Conservation (phyloP, 37 sponge, comb jelly and placozoan species). For the Chondrilla cf. caribensis region DNA sequence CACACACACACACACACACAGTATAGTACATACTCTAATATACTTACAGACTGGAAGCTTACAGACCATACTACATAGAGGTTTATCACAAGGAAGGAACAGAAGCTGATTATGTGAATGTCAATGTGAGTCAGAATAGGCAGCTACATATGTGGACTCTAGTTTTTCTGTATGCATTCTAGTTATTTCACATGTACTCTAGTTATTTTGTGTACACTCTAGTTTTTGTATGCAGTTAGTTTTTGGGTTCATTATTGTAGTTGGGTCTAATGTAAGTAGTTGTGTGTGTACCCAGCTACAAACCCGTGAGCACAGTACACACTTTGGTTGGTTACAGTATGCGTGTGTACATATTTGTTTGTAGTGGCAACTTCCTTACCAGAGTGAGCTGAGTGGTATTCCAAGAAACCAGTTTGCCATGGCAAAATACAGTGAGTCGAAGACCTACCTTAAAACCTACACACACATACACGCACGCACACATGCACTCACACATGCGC, state of each 20-base stretch:
- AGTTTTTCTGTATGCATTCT: no score
- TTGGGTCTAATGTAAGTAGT: not conserved
- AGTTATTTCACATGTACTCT: no score
- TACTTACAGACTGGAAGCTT: not conserved
- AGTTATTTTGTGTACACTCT: no score
- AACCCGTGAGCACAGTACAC: no score
- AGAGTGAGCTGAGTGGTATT: not conserved
- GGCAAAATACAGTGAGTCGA: conserved; percentile 7
- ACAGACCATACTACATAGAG: conserved; percentile 35
- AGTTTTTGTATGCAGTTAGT: no score
- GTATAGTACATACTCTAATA: not conserved
- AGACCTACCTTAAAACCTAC: not conserved
- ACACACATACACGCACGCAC: no score
- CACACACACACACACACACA: not conserved
- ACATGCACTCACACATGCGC: no score
- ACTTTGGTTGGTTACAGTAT: no score
- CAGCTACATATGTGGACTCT: no score
- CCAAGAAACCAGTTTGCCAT: conserved; percentile 19
- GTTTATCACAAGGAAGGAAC: conserved; percentile 24
- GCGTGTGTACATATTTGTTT: not conserved
- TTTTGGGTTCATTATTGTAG: no score
- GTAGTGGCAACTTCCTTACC: conserved; percentile 1
- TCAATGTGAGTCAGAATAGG: not conserved
- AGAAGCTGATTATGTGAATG: conserved; percentile 33
- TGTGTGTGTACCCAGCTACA: conserved; percentile 6